These are phyloP conservation scores for Smutsia gigantea DNA, from an alignment of 2,797 vertebrate genomes.

Conservation along the genomic window DNA sequence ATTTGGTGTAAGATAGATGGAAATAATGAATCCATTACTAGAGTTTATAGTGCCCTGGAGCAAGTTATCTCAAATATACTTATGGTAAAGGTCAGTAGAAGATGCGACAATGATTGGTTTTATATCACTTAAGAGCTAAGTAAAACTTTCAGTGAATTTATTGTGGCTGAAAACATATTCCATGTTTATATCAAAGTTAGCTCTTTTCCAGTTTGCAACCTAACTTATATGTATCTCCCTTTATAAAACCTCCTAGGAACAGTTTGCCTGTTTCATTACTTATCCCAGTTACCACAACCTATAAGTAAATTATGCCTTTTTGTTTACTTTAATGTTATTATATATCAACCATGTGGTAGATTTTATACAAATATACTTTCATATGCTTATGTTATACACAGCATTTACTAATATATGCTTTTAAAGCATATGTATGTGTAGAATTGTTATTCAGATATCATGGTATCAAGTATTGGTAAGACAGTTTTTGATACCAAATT, in stretches of 20 bases:
- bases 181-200: constrained; percentile 24
- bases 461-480: background rate
- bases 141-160: constrained; percentile 47
- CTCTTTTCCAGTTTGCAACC: background rate
- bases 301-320: background rate
- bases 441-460: background rate
- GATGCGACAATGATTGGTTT: constrained; percentile 34
- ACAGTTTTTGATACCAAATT: background rate
- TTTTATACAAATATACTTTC: background rate
- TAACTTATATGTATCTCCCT: background rate
- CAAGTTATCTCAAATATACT: constrained; percentile 3
- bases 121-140: constrained; percentile 42
- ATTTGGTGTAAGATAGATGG: constrained; percentile 20
- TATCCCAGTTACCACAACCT: background rate
- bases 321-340: background rate
- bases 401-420: background rate
- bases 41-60: background rate
- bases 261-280: background rate
- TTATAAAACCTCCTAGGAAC: background rate
- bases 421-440: background rate
- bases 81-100: background rate
- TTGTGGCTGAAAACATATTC: background rate
- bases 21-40: constrained; percentile 39
- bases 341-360: background rate
- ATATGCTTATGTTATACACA: background rate